Conservation (phyloP, 1,140 invertebrate species). For the Drosophila triauraria region DNA sequence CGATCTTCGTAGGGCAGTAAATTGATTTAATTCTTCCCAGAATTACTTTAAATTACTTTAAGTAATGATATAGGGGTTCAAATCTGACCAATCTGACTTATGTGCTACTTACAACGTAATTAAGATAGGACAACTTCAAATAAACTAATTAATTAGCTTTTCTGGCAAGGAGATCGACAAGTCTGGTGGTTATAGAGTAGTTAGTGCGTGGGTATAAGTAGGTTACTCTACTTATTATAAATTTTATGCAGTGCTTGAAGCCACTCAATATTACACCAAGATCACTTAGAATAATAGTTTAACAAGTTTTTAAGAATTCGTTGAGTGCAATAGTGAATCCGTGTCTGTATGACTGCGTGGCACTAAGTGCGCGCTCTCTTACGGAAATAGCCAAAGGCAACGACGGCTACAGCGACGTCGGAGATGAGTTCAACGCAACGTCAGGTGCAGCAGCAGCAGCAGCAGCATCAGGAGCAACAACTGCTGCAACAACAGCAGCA, state of each 20-base stretch:
- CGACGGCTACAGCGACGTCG: constrained; percentile 35
- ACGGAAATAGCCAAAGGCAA: constrained; percentile 75
- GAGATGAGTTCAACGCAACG: constrained; percentile 73
- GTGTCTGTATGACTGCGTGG: constrained; percentile 42
- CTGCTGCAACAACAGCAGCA: constrained; percentile 19
- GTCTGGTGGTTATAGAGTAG: too few species aligned
- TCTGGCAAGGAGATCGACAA: too few species aligned
- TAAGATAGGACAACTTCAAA: too few species aligned
- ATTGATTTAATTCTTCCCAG: too few species aligned
- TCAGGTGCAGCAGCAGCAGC: constrained; percentile 68
- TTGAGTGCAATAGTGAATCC: constrained; percentile 24
- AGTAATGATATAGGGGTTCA: too few species aligned
- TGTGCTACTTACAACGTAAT: too few species aligned
- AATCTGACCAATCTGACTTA: too few species aligned
- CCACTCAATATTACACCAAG: neutral
- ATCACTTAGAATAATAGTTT: neutral
- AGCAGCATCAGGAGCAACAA: constrained; percentile 19
- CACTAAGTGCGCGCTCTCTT: constrained; percentile 69
- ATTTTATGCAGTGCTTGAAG: neutral
- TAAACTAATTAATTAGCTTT: too few species aligned
- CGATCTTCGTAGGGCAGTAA: too few species aligned
- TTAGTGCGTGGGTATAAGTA: too few species aligned
- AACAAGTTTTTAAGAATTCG: constrained; percentile 1
- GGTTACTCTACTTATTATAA: too few species aligned
- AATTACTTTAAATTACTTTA: too few species aligned